phyloP scores from a whole-genome alignment of 2,888 invertebrate species.

The Tromatobia lineatoria region DNA sequence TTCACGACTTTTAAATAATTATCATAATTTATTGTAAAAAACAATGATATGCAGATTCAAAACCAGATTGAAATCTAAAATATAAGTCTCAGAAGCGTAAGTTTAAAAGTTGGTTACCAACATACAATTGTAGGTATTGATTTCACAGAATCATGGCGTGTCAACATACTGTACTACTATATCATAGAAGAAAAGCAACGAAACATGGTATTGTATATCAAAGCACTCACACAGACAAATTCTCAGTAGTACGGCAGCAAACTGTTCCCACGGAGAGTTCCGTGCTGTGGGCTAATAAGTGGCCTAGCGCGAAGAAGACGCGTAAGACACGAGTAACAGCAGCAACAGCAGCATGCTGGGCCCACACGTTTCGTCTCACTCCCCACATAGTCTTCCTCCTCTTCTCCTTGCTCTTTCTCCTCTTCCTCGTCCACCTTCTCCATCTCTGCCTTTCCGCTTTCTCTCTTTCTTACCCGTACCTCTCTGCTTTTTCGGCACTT shows the following conservation, averaged over 20 bases:
- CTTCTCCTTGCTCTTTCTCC: constrained; percentile 52
- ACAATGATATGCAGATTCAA: too few relatives aligned
- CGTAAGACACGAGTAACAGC: constrained; percentile 30
- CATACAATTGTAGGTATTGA: background rate
- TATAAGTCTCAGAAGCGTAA: too few relatives aligned
- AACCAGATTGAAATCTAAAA: too few relatives aligned
- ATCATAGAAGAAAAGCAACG: background rate
- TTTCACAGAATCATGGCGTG: background rate
- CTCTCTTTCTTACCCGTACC: constrained; percentile 42
- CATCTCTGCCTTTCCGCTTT: constrained; percentile 34
- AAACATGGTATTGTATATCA: constrained; percentile 16
- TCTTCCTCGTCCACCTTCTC: constrained; percentile 30
- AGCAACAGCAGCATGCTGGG: constrained; percentile 60
- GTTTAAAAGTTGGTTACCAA: too few relatives aligned
- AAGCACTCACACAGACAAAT: constrained; percentile 19
- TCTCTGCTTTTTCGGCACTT: constrained; percentile 17
- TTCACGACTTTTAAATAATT: too few relatives aligned
- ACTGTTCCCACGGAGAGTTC: constrained; percentile 64
- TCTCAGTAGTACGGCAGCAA: constrained; percentile 12
- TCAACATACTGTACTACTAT: background rate
- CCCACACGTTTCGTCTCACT: constrained; percentile 66
- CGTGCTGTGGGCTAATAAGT: constrained; percentile 60
- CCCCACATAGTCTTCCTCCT: constrained; percentile 52
- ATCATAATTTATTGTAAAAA: too few relatives aligned
- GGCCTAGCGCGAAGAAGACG: constrained; percentile 59